A percentile compares a stretch with the other conserved stretches of the same genome.
These are phyloP conservation scores for Martes martes DNA, from an alignment of 2,113 vertebrate species.

Conservation along the genomic window DNA sequence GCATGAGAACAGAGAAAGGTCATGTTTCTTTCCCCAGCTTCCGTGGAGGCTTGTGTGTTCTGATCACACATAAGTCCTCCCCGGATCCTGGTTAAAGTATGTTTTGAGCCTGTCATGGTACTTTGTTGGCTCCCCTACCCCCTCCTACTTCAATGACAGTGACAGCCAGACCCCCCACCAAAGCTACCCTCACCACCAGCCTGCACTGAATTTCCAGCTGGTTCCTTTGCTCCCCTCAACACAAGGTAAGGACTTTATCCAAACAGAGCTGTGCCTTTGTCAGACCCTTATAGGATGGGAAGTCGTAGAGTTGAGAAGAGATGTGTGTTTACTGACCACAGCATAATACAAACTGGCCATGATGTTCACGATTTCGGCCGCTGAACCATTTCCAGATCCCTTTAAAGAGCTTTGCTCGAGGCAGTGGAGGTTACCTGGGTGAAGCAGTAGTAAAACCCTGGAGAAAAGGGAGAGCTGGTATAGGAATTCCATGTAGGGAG, in stretches of 20 bases:
- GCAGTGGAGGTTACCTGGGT: neutral
- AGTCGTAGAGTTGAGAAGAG: neutral
- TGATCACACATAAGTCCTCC: neutral
- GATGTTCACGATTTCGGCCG: neutral
- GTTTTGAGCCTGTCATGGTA: neutral
- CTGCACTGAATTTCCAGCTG: neutral
- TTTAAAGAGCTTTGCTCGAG: neutral
- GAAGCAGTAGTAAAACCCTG: neutral
- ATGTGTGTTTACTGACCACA: neutral
- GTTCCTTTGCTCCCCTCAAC: neutral
- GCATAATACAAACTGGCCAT: no score
- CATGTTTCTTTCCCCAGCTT: no score
- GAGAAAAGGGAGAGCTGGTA: neutral
- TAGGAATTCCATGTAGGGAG: neutral
- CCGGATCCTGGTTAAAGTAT: neutral
- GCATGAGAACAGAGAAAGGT: neutral
- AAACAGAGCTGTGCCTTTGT: neutral
- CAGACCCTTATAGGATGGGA: neutral
- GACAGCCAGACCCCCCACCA: accelerated
- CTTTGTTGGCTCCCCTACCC: neutral
- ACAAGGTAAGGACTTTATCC: neutral
- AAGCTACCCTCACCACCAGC: neutral
- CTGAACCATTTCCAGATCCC: neutral
- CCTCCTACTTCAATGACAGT: neutral
- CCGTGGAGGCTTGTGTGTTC: neutral